A percentile compares a stretch with the other conserved stretches of the same genome.
Evolutionary conservation across 2,888 invertebrate species (phyloP).

Genomic region (Cryptus viduatorius): DNA sequence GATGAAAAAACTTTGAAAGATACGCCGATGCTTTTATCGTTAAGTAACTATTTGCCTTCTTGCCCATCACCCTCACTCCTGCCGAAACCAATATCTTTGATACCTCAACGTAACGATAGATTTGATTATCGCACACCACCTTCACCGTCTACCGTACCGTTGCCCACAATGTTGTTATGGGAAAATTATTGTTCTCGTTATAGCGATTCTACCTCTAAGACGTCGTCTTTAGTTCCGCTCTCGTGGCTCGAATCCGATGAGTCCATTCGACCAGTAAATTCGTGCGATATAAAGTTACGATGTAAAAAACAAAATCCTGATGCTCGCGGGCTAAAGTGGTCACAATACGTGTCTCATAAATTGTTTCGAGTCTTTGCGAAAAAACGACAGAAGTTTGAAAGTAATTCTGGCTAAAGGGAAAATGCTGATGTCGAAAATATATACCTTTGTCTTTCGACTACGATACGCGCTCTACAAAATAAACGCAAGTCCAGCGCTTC

Average conservation of each 20-base stretch:
- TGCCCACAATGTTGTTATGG: conserved; percentile 2
- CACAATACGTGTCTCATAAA: neutral
- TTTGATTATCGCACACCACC: neutral
- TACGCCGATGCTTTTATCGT: neutral
- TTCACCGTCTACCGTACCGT: neutral
- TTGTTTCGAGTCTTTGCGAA: conserved; percentile 3
- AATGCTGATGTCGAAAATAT: neutral
- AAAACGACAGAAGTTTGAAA: neutral
- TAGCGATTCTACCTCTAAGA: neutral
- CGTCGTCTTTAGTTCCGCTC: neutral
- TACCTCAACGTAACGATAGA: neutral
- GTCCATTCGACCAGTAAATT: neutral
- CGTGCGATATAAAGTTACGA: neutral
- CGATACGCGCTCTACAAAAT: neutral
- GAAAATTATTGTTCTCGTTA: neutral
- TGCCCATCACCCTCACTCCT: conserved; percentile 6
- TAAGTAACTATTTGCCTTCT: neutral
- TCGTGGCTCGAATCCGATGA: conserved; percentile 13
- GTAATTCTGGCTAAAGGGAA: neutral
- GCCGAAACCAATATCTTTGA: conserved; percentile 1
- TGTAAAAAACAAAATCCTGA: neutral
- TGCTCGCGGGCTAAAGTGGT: neutral
- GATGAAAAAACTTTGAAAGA: neutral
- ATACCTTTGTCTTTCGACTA: neutral
- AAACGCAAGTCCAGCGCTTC: neutral